These are phyloP conservation scores for Argentina silus DNA, from an alignment of 2,797 vertebrate species.

Conservation along the genomic window DNA sequence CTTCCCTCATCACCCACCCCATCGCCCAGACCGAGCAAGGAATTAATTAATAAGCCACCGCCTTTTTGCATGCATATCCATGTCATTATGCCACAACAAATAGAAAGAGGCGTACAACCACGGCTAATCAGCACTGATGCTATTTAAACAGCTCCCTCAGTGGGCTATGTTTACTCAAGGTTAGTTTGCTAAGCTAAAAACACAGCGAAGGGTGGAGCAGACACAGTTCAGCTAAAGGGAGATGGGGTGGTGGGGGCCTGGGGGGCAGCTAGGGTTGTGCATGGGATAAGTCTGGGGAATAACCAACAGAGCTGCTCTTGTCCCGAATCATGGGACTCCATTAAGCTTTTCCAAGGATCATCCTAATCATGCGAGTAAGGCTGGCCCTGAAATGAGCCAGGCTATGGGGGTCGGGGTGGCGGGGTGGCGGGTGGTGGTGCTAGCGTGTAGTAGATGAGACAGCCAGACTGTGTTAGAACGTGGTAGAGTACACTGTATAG, in stretches of 20 bases:
- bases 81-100: constrained; percentile 25
- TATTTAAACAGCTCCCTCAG: constrained; percentile 32
- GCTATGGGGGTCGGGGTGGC: too few relatives aligned
- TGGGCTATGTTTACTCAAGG: constrained; percentile 23
- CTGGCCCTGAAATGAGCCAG: constrained; percentile 56
- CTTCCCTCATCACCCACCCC: background rate
- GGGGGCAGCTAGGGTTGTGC: background rate
- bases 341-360: constrained; percentile 57
- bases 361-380: constrained; percentile 58
- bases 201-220: background rate
- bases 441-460: background rate
- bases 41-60: constrained; percentile 16
- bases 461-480: background rate
- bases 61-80: constrained; percentile 21
- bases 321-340: constrained; percentile 51
- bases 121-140: constrained; percentile 15
- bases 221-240: background rate
- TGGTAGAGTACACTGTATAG: constrained; percentile 34
- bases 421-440: constrained; percentile 13
- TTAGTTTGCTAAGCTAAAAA: constrained; percentile 34
- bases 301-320: constrained; percentile 24
- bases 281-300: too few relatives aligned
- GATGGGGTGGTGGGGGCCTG: background rate
- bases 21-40: background rate
- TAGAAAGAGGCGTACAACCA: constrained; percentile 15